Evolutionary conservation across 2,797 vertebrate genomes (phyloP).

Genomic region (Cynopterus sphinx): DNA sequence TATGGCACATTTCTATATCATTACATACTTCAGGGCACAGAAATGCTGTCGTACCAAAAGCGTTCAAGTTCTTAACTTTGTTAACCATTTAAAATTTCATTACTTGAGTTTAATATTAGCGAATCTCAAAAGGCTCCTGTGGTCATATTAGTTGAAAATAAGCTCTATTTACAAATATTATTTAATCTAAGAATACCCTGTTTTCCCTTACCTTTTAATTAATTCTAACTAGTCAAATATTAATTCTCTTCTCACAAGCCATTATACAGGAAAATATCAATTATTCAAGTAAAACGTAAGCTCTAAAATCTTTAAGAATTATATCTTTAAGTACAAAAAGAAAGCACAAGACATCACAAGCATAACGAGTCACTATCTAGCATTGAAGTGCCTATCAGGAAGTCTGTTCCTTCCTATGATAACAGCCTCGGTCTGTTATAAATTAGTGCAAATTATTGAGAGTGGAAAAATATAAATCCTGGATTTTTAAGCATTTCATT

Average conservation of each 20-base stretch:
- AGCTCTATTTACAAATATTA: conserved; percentile 65
- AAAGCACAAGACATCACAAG: conserved; percentile 42
- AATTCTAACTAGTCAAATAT: conserved; percentile 70
- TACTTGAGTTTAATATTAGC: conserved; percentile 46
- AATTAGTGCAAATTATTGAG: conserved; percentile 69
- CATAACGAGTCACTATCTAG: conserved; percentile 23
- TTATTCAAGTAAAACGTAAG: conserved; percentile 78
- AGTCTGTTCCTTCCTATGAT: neutral
- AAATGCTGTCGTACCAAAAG: conserved; percentile 61
- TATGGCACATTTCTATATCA: conserved; percentile 46
- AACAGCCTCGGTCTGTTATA: conserved; percentile 30
- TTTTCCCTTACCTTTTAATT: conserved; percentile 70
- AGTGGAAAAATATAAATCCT: conserved; percentile 20
- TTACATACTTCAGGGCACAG: conserved; percentile 37
- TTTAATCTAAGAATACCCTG: conserved; percentile 76
- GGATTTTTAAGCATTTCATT: conserved; percentile 42
- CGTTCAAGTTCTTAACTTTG: conserved; percentile 57
- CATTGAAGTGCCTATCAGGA: neutral
- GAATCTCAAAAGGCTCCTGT: conserved; percentile 59
- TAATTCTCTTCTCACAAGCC: conserved; percentile 65
- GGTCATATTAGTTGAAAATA: conserved; percentile 64
- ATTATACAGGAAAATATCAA: conserved; percentile 63
- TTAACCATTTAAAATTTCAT: conserved; percentile 64
- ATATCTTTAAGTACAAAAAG: conserved; percentile 55
- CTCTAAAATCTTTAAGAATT: conserved; percentile 71